Base-by-base conservation (phyloP, 2,797 vertebrate genomes). In the Hoplostethus mediterraneus region DNA sequence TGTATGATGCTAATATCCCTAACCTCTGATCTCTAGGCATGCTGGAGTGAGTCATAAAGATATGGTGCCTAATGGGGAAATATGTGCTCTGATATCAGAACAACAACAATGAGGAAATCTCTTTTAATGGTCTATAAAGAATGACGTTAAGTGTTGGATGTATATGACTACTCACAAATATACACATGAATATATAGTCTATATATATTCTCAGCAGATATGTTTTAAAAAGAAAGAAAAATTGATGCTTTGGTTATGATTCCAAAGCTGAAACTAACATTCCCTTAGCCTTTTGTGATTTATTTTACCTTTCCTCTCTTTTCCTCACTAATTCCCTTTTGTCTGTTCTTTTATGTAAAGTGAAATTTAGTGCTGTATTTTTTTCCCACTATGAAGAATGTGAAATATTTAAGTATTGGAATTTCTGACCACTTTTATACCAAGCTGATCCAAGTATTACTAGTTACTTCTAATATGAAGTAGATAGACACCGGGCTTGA, bases 11-110 rank as follows among this genome's bases (percentile, higher is more conserved):
- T 77, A 79, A 67, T 62, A 57, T 57, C 63, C 66, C 68, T 62
- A 36, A 65, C 59, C n/a, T 52, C 57, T 65, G 63, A 51, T 63
- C 58, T 82, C 56, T 79, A 76, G 79, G 87, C 86, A 87, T 91
- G 87, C 71, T 77, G 73, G 66, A 89, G 67, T 47, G 67, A 86
- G 48, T 75, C 16, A 42, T 72, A 67, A 80, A 52, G 75, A 83
- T 82, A 74, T 79, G 85, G 73, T 83, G 77, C 78, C 86, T 79
- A 67, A 79, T 52, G 57, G 81, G 65, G 52, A 42, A 63, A 65
- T 62, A 64, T 25, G 30, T 67, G 47, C 69, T 73, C 65, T 66
- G 52, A 75, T 61, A 74, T 76, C 59, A 72, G 66, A 75, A 55
- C 78, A 31, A 72, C 31, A 73, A 57, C 40, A 70, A 42, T 70